These are phyloP conservation scores for Diaphora mendica DNA, from an alignment of 2,888 invertebrate species.

Conservation along the genomic window DNA sequence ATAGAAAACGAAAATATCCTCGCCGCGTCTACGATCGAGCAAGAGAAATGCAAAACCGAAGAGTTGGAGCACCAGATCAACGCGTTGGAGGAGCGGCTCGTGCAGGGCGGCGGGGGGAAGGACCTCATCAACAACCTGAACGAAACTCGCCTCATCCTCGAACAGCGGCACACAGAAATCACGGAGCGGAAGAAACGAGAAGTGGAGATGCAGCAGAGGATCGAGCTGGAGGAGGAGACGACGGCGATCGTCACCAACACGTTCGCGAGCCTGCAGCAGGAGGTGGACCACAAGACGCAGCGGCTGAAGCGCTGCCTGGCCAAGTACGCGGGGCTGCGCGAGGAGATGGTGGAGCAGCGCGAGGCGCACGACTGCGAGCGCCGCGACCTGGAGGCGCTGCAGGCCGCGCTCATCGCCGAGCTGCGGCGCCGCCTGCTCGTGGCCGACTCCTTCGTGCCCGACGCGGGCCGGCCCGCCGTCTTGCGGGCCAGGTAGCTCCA, in stretches of 20 bases:
- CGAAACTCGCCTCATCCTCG: slow-evolving; percentile 95
- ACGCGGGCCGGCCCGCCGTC: slow-evolving; percentile 71
- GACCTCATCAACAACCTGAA: slow-evolving; percentile 98
- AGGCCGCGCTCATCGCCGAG: slow-evolving; percentile 95
- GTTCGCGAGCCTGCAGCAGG: slow-evolving; percentile 96
- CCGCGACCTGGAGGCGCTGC: slow-evolving; percentile 94
- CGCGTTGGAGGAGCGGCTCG: slow-evolving; percentile 96
- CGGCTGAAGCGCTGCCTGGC: slow-evolving; percentile 88
- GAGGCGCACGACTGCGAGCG: slow-evolving; percentile 97
- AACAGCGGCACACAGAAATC: slow-evolving; percentile 93
- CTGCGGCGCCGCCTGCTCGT: slow-evolving; percentile 95
- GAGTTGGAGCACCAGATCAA: slow-evolving; percentile 92
- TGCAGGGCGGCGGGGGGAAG: slow-evolving; percentile 93
- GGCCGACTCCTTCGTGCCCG: slow-evolving; percentile 96
- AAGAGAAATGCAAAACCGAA: slow-evolving; percentile 90
- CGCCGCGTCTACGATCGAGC: slow-evolving; percentile 85
- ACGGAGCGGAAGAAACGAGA: slow-evolving; percentile 95
- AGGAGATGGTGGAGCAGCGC: slow-evolving; percentile 82
- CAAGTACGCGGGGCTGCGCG: slow-evolving; percentile 89
- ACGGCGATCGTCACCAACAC: slow-evolving; percentile 96
- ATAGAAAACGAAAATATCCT: slow-evolving; percentile 82
- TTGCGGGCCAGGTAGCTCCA: slow-evolving; percentile 83
- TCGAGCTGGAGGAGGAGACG: slow-evolving; percentile 97
- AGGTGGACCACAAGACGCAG: slow-evolving; percentile 98
- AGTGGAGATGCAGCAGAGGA: slow-evolving; percentile 97